A percentile compares a stretch with the other conserved stretches of the same genome.
phyloP scores from a whole-genome alignment of 2,113 vertebrate species.

The Phalacrocorax carbo region DNA sequence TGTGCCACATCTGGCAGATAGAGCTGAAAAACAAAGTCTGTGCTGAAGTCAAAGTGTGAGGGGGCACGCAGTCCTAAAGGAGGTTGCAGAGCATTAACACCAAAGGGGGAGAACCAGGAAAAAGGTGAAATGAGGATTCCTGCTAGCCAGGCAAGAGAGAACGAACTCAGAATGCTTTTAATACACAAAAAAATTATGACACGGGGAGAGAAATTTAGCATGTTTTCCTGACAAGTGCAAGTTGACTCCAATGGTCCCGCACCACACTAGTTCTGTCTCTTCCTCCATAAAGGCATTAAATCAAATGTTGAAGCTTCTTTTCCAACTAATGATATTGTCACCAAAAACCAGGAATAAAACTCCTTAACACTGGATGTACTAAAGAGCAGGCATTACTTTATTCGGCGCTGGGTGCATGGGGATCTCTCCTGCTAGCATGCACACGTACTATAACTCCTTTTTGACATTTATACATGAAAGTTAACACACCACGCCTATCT shows the following conservation, averaged over 20 bases:
- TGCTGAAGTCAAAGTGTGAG: neutral
- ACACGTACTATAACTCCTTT: no score
- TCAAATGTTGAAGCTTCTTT: neutral
- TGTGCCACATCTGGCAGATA: neutral
- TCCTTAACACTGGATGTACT: no score
- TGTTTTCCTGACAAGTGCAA: neutral
- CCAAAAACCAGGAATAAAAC: no score
- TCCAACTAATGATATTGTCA: neutral
- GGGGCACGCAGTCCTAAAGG: neutral
- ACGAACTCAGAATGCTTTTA: neutral
- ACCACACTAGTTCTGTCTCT: neutral
- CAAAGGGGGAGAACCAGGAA: neutral
- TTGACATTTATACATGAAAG: no score
- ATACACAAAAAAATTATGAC: neutral
- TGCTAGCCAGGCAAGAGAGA: neutral
- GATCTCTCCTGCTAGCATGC: no score
- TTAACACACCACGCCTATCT: no score
- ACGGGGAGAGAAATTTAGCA: neutral
- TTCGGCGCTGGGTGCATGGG: no score
- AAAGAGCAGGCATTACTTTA: no score
- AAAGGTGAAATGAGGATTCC: neutral
- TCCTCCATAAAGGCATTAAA: neutral
- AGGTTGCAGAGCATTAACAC: neutral
- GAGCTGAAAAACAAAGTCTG: neutral
- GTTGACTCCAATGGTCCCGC: neutral